Base-by-base conservation (phyloP, 1,140 invertebrate species). In the Druon quercuslanigerum region DNA sequence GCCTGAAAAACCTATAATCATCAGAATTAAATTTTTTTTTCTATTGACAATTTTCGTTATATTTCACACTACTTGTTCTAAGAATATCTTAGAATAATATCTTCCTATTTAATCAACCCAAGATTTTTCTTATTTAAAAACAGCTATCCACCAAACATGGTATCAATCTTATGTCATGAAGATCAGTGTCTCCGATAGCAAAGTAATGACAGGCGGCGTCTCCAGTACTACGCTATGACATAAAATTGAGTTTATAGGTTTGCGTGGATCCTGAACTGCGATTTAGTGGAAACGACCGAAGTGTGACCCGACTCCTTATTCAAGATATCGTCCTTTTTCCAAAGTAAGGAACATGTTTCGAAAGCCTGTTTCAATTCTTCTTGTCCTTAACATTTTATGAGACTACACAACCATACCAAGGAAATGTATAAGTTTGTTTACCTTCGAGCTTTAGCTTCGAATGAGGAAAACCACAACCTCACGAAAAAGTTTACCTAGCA, bases 281-380 rank as follows among this genome's bases (percentile, higher is more conserved):
- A 66, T 66, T 66, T 40, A 66, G 60, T 66, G 60, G n/a, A 66
- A 66, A 66, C 25, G 60, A 66, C 33, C 60, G 33, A 46, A 66
- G 60, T 66, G 60, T 66, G 25, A 66, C 60, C 60, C 14, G 60
- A 66, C 60, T 66, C 25, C 20, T 16, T 66, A 66, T 66, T 14
- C 25, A 4, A 33, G 14, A 66, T 66, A 66, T 66, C 60, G 14
- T 12, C 54, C 7, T 60, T 60, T 60, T 60, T 33, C 12, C 6
- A 60, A 33, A 33, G 20, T 33, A 0, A 54, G n/a, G n/a, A 19
- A 19, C 52, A 54, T n/a, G 52, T 54, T 17, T 17, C 52, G 52
- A 3, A 19, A 54, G 19, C 52, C 2, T 17, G 52, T 54, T 54
- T n/a, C 19, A 17, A 54, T 19, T 17, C 9, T 52, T n/a, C 13